Conservation (phyloP, 1,140 invertebrate species). For the Conus ventricosus region DNA sequence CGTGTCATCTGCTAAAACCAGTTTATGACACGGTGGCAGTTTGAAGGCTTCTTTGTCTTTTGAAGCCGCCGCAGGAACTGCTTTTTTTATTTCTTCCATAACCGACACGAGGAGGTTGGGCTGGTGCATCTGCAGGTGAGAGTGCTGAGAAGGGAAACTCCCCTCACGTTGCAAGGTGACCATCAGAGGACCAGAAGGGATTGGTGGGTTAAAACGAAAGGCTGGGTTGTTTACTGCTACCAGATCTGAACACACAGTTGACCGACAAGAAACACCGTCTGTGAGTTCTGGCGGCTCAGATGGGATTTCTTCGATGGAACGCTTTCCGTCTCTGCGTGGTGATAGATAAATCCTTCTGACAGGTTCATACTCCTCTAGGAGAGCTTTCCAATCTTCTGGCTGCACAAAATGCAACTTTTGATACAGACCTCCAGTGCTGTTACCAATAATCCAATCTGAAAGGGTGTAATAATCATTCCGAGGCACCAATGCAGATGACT, state of each 20-base stretch:
- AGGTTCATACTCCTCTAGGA: conserved; percentile 11
- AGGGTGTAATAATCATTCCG: conserved; percentile 1
- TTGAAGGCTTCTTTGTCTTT: neutral
- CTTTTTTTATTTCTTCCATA: neutral
- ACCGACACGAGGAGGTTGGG: neutral
- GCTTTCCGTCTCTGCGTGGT: neutral
- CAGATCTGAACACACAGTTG: neutral
- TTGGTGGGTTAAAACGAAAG: neutral
- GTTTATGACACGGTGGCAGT: neutral
- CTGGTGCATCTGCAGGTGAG: neutral
- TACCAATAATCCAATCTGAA: neutral
- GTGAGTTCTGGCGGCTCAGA: neutral
- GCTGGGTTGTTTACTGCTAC: neutral
- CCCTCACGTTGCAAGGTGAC: neutral
- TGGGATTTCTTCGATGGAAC: neutral
- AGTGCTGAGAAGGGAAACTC: neutral
- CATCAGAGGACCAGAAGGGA: neutral
- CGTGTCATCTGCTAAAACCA: neutral
- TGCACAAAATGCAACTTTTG: neutral
- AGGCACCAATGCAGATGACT: neutral
- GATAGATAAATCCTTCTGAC: neutral
- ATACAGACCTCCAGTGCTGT: neutral
- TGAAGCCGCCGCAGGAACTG: neutral
- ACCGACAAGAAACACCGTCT: neutral
- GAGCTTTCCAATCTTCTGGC: neutral